Percentiles rank a stretch among this genome's conserved stretches.
Evolutionary conservation across 2,113 vertebrate genomes (phyloP).

Genomic region (Dissostichus mawsoni): DNA sequence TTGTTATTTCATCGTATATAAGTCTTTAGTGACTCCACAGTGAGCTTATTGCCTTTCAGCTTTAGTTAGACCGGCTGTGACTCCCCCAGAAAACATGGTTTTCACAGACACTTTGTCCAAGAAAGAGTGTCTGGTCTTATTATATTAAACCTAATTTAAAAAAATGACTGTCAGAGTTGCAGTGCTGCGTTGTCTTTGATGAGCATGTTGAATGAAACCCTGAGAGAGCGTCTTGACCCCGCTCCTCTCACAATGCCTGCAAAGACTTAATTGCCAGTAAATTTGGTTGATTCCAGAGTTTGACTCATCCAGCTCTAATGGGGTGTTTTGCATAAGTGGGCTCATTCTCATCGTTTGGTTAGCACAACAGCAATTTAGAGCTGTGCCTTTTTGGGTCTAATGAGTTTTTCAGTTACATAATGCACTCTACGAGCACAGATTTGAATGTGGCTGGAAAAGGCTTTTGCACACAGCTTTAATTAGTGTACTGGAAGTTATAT

Average conservation of each 20-base stretch:
- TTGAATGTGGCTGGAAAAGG: neutral
- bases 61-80: neutral
- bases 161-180: constrained; percentile 23
- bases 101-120: neutral
- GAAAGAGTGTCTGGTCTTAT: constrained; percentile 1
- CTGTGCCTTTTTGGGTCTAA: neutral
- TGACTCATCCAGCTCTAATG: constrained; percentile 17
- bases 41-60: neutral
- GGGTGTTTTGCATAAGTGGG: constrained; percentile 6
- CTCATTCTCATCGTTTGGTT: neutral
- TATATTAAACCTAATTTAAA: constrained; percentile 25
- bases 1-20: neutral
- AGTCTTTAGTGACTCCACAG: constrained; percentile 3
- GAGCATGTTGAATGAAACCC: constrained; percentile 6
- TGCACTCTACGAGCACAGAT: neutral
- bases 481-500: neutral
- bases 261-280: constrained; percentile 16
- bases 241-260: constrained; percentile 12
- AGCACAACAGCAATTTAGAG: neutral
- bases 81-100: constrained; percentile 3
- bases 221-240: constrained; percentile 28
- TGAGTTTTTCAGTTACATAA: neutral
- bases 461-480: neutral
- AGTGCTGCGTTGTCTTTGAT: constrained; percentile 12
- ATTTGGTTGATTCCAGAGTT: constrained; percentile 22